These are phyloP conservation scores for Antheraea assamensis DNA, from an alignment of 2,888 invertebrate genomes.

Conservation along the genomic window DNA sequence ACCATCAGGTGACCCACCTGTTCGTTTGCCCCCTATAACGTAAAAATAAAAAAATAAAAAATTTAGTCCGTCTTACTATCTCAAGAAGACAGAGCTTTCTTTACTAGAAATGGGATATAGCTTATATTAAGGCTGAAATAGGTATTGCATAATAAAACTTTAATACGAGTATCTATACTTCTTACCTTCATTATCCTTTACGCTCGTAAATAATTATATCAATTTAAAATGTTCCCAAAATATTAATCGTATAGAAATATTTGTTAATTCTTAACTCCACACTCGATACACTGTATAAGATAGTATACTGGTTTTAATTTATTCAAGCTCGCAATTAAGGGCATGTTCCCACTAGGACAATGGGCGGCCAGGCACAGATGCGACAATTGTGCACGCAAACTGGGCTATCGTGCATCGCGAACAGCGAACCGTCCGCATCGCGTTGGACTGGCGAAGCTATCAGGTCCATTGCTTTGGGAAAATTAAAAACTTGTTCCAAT, in stretches of 20 bases:
- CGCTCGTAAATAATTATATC: not conserved
- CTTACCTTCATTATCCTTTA: not conserved
- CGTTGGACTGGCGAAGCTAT: constrained; percentile 21
- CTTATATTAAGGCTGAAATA: not conserved
- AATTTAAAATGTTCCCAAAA: constrained; percentile 3
- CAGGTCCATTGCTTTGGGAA: constrained; percentile 17
- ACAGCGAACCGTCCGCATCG: constrained; percentile 43
- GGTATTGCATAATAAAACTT: not conserved
- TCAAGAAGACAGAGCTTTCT: not conserved
- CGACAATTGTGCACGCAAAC: constrained; percentile 75
- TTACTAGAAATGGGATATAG: not conserved
- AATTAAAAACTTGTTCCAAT: constrained; percentile 24
- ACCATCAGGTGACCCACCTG: no score
- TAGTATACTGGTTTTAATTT: constrained; percentile 77
- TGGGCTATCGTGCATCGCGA: constrained; percentile 66
- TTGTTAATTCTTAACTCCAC: constrained; percentile 48
- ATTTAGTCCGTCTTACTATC: not conserved
- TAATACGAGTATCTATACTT: no score
- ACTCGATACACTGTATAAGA: constrained; percentile 53
- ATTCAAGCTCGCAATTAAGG: constrained; percentile 78
- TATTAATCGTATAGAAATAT: constrained; percentile 20
- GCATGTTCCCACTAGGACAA: constrained; percentile 74
- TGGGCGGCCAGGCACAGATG: constrained; percentile 67
- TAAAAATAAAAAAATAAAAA: no score
- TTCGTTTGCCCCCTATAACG: no score